Conservation (phyloP, 2,113 vertebrate genomes). For the human region DNA sequence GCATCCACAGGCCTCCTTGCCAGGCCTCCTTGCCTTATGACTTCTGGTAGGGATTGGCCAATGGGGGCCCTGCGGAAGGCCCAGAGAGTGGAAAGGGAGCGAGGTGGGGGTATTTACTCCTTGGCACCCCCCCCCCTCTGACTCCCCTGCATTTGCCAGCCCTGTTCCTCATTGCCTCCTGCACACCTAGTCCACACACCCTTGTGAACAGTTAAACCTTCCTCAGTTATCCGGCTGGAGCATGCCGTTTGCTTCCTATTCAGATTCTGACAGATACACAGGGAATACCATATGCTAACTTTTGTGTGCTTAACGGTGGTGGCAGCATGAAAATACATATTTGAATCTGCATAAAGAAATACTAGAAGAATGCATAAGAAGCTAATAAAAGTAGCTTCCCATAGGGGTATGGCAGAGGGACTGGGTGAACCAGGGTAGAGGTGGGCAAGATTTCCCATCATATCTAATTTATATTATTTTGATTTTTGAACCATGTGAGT, state of each 20-base stretch:
- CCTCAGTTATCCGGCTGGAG: not conserved
- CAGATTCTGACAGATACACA: not conserved
- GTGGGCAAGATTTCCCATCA: fast-evolving
- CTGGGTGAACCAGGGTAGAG: not conserved
- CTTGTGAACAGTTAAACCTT: not conserved
- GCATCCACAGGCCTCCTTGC: not conserved
- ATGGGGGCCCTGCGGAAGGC: not conserved
- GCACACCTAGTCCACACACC: no score
- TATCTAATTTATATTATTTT: not conserved
- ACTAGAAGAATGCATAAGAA: not conserved
- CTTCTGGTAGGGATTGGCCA: not conserved
- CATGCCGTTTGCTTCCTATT: not conserved
- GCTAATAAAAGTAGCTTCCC: not conserved
- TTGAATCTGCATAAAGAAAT: not conserved
- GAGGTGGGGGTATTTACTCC: not conserved
- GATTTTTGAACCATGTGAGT: not conserved
- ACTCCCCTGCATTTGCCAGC: not conserved
- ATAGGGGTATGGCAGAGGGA: fast-evolving
- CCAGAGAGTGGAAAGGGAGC: fast-evolving
- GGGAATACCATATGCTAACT: no score
- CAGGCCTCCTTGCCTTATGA: not conserved
- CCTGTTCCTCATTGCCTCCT: not conserved
- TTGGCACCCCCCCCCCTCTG: not conserved
- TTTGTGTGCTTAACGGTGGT: not conserved
- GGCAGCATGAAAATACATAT: not conserved